phyloP scores from a whole-genome alignment of 2,113 vertebrate species.

The Brachyistius frenatus region DNA sequence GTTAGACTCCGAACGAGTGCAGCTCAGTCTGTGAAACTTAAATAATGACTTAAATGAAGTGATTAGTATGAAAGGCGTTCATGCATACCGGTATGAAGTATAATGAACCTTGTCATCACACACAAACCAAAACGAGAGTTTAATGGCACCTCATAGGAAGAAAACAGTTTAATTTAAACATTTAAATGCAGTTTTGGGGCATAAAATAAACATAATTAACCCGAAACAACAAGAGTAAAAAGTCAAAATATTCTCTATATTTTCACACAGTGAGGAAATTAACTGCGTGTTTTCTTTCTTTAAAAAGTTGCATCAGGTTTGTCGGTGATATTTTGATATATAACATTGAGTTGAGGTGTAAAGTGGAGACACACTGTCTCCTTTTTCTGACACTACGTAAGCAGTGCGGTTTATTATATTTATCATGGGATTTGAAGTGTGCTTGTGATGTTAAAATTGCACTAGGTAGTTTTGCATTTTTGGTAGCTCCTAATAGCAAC shows the following conservation, averaged over 20 bases:
- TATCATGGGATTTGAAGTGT: background rate
- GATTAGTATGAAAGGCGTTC: conserved; percentile 37
- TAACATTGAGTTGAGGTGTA: background rate
- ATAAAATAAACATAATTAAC: background rate
- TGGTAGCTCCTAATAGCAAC: conserved; percentile 9
- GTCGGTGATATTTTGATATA: background rate
- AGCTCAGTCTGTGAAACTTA: conserved; percentile 31
- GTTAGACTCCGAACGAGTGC: conserved; percentile 30
- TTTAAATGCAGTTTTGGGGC: background rate
- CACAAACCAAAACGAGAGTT: background rate
- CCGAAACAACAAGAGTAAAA: too few species aligned
- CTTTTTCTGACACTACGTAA: background rate
- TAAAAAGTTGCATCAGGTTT: too few species aligned
- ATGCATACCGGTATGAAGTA: background rate
- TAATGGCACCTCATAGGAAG: background rate
- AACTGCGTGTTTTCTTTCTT: too few species aligned
- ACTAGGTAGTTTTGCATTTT: conserved; percentile 19
- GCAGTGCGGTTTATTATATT: conserved; percentile 16
- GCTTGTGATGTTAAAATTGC: conserved; percentile 13
- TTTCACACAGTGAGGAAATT: too few species aligned
- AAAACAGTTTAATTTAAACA: conserved; percentile 1
- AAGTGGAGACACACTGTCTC: background rate
- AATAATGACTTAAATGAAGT: conserved; percentile 40
- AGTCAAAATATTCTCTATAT: too few species aligned
- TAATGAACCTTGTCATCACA: conserved; percentile 12